These are phyloP conservation scores for Pseudotriccus pelzelni DNA, from an alignment of 2,797 vertebrate genomes.

Conservation along the genomic window DNA sequence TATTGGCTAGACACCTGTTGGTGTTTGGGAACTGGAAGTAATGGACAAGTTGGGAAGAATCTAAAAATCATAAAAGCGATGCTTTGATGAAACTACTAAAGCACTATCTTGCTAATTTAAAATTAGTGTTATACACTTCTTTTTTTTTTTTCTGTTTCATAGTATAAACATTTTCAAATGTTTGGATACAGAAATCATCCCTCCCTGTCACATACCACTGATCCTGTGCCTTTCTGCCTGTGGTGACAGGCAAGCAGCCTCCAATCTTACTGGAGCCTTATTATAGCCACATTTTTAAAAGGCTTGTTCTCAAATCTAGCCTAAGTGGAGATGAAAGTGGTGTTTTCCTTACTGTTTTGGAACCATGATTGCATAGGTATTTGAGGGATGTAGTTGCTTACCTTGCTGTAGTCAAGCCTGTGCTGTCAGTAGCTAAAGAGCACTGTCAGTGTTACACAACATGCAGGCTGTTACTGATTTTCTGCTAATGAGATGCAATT, in stretches of 20 bases:
- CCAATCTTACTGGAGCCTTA: neutral
- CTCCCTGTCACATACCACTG: rapidly evolving
- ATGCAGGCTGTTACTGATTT: neutral
- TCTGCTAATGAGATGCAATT: neutral
- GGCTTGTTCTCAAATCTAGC: neutral
- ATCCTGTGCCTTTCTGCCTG: neutral
- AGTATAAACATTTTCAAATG: neutral
- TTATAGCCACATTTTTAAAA: rapidly evolving
- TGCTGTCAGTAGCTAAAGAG: neutral
- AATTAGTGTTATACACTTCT: neutral
- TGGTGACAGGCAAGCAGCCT: neutral
- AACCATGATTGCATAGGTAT: neutral
- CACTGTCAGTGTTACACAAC: neutral
- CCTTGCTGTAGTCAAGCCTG: neutral
- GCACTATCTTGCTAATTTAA: neutral
- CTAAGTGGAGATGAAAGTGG: neutral
- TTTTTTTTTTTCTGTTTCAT: neutral
- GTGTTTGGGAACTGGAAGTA: neutral
- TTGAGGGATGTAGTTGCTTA: neutral
- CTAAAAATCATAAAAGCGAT: neutral
- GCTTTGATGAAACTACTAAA: neutral
- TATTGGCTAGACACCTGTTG: neutral
- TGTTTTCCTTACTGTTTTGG: neutral
- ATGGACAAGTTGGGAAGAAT: neutral
- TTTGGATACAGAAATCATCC: neutral